Conservation (phyloP, 1,140 invertebrate species). For the Drosophila nebulosa region DNA sequence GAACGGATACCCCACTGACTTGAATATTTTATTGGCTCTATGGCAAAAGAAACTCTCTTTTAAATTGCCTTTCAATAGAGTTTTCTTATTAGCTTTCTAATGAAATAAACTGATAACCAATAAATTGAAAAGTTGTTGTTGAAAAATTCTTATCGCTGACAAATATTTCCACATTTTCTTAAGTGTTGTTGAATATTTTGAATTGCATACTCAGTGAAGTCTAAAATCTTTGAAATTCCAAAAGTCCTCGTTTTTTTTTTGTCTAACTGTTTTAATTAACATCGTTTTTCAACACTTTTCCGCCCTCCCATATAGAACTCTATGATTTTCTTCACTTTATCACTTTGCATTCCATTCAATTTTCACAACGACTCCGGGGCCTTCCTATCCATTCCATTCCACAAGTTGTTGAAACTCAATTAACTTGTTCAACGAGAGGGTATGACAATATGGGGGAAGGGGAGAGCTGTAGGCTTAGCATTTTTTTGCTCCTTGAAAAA, state of each 20-base stretch:
- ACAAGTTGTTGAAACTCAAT: slow-evolving; percentile 66
- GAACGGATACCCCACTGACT: not conserved
- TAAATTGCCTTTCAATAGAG: not conserved
- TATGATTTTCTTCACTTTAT: not conserved
- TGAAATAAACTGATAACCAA: not conserved
- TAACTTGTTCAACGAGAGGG: slow-evolving; percentile 29
- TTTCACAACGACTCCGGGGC: slow-evolving; percentile 7
- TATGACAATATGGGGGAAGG: not conserved
- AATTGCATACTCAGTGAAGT: too few relatives aligned
- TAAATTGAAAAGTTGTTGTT: too few relatives aligned
- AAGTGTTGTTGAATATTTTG: too few relatives aligned
- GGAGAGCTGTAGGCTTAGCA: not conserved
- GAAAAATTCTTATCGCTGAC: too few relatives aligned
- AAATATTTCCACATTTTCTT: too few relatives aligned
- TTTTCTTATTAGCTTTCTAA: not conserved
- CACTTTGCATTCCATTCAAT: not conserved
- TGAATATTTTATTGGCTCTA: not conserved
- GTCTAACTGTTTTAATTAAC: not conserved
- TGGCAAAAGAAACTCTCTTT: not conserved
- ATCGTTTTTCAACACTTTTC: not conserved
- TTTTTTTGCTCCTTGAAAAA: slow-evolving; percentile 47
- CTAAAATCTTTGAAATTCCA: not conserved
- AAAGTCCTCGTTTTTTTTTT: not conserved
- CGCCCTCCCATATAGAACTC: not conserved
- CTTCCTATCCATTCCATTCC: not conserved